Percentiles rank a stretch among this genome's conserved stretches.
Evolutionary conservation across 1,140 invertebrate genomes (phyloP).

Genomic region (Arctopsyche grandis): DNA sequence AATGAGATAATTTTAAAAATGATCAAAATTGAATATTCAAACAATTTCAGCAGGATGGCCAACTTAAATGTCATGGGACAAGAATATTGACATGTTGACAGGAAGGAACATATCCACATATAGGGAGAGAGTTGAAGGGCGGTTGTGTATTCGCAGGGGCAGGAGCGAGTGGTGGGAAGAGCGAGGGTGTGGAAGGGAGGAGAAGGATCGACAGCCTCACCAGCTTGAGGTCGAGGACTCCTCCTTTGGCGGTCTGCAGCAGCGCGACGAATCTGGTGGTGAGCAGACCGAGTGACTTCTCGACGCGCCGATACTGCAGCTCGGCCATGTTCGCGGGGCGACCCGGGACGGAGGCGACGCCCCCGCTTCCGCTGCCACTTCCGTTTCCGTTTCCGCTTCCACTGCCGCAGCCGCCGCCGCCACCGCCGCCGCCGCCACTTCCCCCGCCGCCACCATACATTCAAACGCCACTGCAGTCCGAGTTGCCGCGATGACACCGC

Average conservation of each 20-base stretch:
- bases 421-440: no score
- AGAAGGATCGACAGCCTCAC: slow-evolving; percentile 60
- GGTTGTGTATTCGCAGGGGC: no score
- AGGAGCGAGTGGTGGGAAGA: no score
- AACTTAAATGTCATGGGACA: no score
- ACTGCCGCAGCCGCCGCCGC: neutral
- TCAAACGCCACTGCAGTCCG: neutral
- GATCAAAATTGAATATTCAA: no score
- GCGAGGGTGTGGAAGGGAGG: no score
- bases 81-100: no score
- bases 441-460: neutral
- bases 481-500: no score
- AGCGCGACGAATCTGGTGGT: slow-evolving; percentile 94
- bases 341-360: slow-evolving; percentile 47
- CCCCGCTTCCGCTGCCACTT: slow-evolving; percentile 45
- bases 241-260: slow-evolving; percentile 87
- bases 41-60: no score
- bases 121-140: no score
- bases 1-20: no score
- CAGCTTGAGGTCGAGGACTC: slow-evolving; percentile 86
- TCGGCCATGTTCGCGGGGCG: slow-evolving; percentile 57
- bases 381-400: slow-evolving; percentile 43
- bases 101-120: no score
- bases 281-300: slow-evolving; percentile 87
- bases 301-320: slow-evolving; percentile 63